Evolutionary conservation across 2,797 vertebrate genomes (phyloP).

Genomic region (Pelobates cultripes): DNA sequence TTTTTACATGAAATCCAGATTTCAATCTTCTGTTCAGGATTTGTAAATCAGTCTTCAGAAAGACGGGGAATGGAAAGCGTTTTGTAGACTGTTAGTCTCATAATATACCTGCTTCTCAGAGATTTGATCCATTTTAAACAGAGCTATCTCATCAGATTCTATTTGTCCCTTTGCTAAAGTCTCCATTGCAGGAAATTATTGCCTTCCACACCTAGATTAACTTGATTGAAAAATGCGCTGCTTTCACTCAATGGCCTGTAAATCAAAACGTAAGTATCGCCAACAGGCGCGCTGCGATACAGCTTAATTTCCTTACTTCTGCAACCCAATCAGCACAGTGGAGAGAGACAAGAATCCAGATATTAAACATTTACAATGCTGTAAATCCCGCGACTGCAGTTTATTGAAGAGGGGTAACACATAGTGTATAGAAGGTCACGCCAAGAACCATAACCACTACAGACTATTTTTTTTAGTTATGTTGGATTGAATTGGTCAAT

Average conservation of each 20-base stretch:
- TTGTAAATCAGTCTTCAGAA: conserved; percentile 7
- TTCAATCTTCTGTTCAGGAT: conserved; percentile 3
- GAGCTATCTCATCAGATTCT: conserved; percentile 41
- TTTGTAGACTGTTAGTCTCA: neutral
- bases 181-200: conserved; percentile 51
- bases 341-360: conserved; percentile 17
- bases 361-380: neutral
- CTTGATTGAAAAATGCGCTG: conserved; percentile 46
- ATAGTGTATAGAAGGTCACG: too few relatives aligned
- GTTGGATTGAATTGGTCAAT: too few relatives aligned
- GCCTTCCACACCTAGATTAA: conserved; percentile 53
- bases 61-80: conserved; percentile 16
- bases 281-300: conserved; percentile 33
- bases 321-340: conserved; percentile 11
- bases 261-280: conserved; percentile 48
- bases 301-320: conserved; percentile 44
- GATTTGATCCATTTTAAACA: conserved; percentile 14
- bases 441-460: too few relatives aligned
- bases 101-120: conserved; percentile 21
- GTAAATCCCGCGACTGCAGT: neutral
- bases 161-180: conserved; percentile 43
- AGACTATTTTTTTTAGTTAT: too few relatives aligned
- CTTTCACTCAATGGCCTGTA: conserved; percentile 44
- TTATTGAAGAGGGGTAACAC: too few relatives aligned
- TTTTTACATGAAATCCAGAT: conserved; percentile 1